phyloP scores from a whole-genome alignment of 2,797 vertebrate species.

The Protonibea diacanthus region DNA sequence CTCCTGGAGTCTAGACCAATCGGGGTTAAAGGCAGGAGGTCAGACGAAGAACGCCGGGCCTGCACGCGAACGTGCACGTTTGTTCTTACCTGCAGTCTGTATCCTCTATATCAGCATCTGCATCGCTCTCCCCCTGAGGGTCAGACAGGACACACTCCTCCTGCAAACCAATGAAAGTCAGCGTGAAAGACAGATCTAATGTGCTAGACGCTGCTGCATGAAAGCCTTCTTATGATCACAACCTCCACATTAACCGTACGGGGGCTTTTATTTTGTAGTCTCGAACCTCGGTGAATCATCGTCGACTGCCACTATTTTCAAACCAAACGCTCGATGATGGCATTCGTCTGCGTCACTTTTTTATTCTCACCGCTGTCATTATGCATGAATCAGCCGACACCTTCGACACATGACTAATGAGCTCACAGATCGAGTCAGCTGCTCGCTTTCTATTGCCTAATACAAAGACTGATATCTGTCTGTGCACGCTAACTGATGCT shows the following conservation, averaged over 20 bases:
- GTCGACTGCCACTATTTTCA: constrained; percentile 10
- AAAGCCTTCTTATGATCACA: not conserved
- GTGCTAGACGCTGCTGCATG: not conserved
- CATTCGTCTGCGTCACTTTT: constrained; percentile 56
- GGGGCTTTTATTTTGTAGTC: constrained; percentile 41
- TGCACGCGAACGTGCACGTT: not conserved
- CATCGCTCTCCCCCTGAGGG: constrained; percentile 87
- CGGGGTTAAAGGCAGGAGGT: constrained; percentile 16
- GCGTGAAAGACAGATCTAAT: not conserved
- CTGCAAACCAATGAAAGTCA: constrained; percentile 55
- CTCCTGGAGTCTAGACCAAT: constrained; percentile 80
- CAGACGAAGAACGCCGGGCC: not conserved
- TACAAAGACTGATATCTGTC: not conserved
- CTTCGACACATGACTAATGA: constrained; percentile 41
- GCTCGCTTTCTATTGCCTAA: not conserved
- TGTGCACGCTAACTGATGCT: not conserved
- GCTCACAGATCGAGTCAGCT: constrained; percentile 24
- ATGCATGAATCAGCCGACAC: constrained; percentile 56
- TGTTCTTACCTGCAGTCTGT: constrained; percentile 84
- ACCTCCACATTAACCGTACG: not conserved
- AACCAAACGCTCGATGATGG: constrained; percentile 29
- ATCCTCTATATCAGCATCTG: constrained; percentile 87
- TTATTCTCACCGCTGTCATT: constrained; percentile 26
- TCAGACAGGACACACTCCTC: constrained; percentile 85
- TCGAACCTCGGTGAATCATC: constrained; percentile 55